These are phyloP conservation scores for Agrochola macilenta DNA, from an alignment of 2,888 invertebrate species.

Conservation along the genomic window DNA sequence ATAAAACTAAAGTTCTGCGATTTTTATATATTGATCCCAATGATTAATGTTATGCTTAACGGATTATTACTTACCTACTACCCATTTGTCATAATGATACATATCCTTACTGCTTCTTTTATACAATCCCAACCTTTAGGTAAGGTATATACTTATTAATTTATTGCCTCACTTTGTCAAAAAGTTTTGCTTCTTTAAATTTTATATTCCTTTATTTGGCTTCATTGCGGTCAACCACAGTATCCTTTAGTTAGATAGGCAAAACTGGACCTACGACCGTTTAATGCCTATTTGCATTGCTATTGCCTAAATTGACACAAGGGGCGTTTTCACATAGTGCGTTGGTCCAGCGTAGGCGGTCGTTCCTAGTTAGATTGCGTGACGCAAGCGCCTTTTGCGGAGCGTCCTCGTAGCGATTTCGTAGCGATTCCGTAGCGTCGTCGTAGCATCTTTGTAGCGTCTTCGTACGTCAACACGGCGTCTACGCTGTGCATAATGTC, in stretches of 20 bases:
- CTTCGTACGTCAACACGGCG: neutral
- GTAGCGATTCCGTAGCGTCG: neutral
- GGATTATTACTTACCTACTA: neutral
- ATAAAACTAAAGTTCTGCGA: neutral
- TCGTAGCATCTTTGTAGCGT: neutral
- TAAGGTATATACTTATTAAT: neutral
- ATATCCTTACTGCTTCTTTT: neutral
- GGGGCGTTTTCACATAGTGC: neutral
- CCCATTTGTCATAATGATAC: neutral
- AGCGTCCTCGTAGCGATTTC: neutral
- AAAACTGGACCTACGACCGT: neutral
- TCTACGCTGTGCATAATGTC: neutral
- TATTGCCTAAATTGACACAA: no score
- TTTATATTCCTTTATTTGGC: conserved; percentile 1
- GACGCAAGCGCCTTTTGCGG: neutral
- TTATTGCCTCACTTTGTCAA: no score
- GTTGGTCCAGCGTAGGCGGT: neutral
- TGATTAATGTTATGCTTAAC: conserved; percentile 13
- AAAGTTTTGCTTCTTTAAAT: neutral
- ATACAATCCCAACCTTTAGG: neutral
- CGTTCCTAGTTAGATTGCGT: neutral
- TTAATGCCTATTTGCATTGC: neutral
- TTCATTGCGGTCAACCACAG: neutral
- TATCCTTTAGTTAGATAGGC: neutral
- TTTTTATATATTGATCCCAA: conserved; percentile 5